phyloP scores from a whole-genome alignment of 23 tunicate species.

The Oikopleura albicans region DNA sequence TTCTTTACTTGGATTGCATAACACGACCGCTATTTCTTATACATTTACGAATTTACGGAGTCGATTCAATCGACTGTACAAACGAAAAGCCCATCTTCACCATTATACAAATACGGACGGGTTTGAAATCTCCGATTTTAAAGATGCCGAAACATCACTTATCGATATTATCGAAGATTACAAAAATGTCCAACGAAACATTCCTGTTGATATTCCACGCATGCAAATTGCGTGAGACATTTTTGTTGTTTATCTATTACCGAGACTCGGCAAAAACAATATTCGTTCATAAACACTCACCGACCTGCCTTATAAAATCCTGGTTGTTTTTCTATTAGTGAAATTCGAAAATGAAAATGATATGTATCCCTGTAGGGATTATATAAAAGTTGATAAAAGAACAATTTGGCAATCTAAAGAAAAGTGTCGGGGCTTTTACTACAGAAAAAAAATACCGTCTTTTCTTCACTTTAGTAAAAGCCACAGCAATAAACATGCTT shows the following conservation, averaged over 20 bases:
- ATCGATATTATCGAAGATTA: conserved; percentile 35
- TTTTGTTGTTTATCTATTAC: neutral
- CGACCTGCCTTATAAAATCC: neutral
- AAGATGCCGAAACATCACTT: conserved; percentile 38
- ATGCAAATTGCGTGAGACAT: neutral
- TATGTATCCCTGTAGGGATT: too few species aligned
- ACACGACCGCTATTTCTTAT: conserved; percentile 53
- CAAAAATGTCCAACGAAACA: conserved; percentile 33
- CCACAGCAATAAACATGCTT: too few species aligned
- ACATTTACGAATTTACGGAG: conserved; percentile 33
- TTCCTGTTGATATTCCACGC: neutral
- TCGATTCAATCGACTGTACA: conserved; percentile 38
- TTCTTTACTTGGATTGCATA: conserved; percentile 49
- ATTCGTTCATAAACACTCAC: neutral
- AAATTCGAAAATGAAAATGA: neutral
- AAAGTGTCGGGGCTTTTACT: too few species aligned
- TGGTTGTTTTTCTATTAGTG: neutral
- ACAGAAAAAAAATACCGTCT: too few species aligned
- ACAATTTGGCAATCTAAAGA: too few species aligned
- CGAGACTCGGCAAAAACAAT: neutral
- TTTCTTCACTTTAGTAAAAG: too few species aligned
- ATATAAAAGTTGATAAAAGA: too few species aligned
- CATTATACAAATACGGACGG: conserved; percentile 72
- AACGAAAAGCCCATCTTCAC: conserved; percentile 70
- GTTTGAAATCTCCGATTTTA: conserved; percentile 43